Evolutionary conservation across 1,140 invertebrate species (phyloP).

Genomic region (Streblospio benedicti): DNA sequence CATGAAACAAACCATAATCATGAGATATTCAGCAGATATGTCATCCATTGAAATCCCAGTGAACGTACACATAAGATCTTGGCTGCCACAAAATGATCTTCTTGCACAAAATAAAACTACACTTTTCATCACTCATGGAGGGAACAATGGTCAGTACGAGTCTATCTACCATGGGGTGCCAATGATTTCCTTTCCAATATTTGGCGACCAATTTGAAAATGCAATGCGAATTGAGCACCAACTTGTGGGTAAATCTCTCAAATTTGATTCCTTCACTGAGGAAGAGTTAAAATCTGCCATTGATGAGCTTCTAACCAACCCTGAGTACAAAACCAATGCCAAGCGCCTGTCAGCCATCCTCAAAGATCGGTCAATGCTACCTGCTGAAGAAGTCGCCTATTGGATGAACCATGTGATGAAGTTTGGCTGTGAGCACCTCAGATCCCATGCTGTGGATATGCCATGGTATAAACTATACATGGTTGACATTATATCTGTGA

Average conservation of each 20-base stretch:
- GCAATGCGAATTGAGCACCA: constrained; percentile 32
- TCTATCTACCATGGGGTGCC: constrained; percentile 65
- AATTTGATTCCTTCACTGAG: constrained; percentile 18
- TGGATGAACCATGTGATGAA: constrained; percentile 10
- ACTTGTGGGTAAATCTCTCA: constrained; percentile 34
- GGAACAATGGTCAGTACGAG: constrained; percentile 64
- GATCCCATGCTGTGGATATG: constrained; percentile 62
- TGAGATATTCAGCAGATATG: constrained; percentile 52
- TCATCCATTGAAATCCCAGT: constrained; percentile 50
- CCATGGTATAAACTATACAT: not conserved
- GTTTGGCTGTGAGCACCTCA: constrained; percentile 77
- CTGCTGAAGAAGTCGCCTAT: not conserved
- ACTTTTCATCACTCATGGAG: constrained; percentile 65
- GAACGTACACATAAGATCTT: constrained; percentile 63
- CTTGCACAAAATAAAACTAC: constrained; percentile 51
- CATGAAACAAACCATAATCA: constrained; percentile 49
- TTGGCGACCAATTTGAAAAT: constrained; percentile 57
- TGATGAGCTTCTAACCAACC: constrained; percentile 27
- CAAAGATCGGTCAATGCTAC: constrained; percentile 1
- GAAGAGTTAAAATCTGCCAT: not conserved
- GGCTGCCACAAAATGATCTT: constrained; percentile 74
- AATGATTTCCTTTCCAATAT: constrained; percentile 61
- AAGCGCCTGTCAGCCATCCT: constrained; percentile 14
- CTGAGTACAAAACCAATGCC: constrained; percentile 20
- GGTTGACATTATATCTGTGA: not conserved